Conservation (phyloP, 1,140 invertebrate species). For the Trinorchestia longiramus region DNA sequence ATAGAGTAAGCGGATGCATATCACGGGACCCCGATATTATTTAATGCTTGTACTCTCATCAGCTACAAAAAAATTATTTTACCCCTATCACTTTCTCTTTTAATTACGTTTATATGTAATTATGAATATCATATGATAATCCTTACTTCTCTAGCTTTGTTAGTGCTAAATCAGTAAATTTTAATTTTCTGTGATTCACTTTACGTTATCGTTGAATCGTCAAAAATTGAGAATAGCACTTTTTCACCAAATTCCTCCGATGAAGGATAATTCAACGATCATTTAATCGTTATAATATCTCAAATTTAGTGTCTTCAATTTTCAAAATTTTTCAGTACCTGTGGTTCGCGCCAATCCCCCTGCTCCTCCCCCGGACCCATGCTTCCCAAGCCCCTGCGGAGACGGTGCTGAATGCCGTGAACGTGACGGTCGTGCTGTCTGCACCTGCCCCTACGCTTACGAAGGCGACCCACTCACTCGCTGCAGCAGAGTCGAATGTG, state of each 20-base stretch:
- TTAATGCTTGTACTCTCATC: too few relatives aligned
- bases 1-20: too few relatives aligned
- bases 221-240: background rate
- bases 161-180: too few relatives aligned
- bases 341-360: conserved; percentile 55
- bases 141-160: too few relatives aligned
- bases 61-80: too few relatives aligned
- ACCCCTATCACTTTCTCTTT: too few relatives aligned
- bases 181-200: too few relatives aligned
- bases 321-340: conserved; percentile 14
- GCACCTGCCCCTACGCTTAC: conserved; percentile 69
- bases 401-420: conserved; percentile 71
- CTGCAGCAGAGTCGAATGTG: conserved; percentile 67
- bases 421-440: conserved; percentile 68
- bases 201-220: background rate
- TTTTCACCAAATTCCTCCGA: background rate
- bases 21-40: too few relatives aligned
- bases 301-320: background rate
- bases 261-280: background rate
- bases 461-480: conserved; percentile 81
- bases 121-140: too few relatives aligned
- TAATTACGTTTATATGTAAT: too few relatives aligned
- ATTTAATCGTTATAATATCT: background rate
- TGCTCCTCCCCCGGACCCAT: conserved; percentile 75
- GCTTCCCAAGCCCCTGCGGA: conserved; percentile 73